These are phyloP conservation scores for Nomada ferruginata DNA, from an alignment of 2,888 invertebrate genomes.

Conservation along the genomic window DNA sequence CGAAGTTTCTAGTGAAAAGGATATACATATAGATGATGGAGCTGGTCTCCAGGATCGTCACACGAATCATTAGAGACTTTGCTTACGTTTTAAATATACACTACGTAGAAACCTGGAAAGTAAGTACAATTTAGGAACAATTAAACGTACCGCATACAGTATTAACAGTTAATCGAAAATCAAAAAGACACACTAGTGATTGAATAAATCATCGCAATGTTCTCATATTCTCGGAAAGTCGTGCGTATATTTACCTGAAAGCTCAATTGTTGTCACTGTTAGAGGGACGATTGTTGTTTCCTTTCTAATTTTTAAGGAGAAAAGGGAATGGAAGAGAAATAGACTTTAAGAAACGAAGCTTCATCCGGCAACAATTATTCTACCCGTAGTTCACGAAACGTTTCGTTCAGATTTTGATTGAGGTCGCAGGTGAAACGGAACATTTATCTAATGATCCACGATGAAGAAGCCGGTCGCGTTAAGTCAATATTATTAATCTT, in stretches of 20 bases:
- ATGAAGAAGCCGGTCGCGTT: conserved; percentile 2
- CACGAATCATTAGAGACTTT: conserved; percentile 59
- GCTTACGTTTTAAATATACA: conserved; percentile 54
- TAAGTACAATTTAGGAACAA: conserved; percentile 54
- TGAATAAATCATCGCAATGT: neutral
- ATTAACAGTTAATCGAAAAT: conserved; percentile 3
- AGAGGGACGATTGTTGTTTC: conserved; percentile 22
- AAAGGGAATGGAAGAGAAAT: neutral
- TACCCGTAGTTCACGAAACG: conserved; percentile 14
- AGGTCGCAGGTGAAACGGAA: conserved; percentile 12
- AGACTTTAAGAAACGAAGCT: neutral
- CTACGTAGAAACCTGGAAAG: conserved; percentile 54
- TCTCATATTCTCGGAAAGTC: conserved; percentile 31
- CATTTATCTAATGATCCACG: conserved; percentile 9
- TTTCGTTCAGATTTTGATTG: conserved; percentile 2
- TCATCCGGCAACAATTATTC: conserved; percentile 25
- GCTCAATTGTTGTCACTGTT: conserved; percentile 34
- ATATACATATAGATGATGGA: conserved; percentile 53
- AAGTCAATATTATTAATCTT: conserved; percentile 38
- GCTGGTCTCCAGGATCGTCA: conserved; percentile 64
- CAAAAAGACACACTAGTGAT: neutral
- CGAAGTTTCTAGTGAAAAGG: conserved; percentile 51
- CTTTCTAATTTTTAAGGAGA: conserved; percentile 7
- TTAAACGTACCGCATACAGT: conserved; percentile 29
- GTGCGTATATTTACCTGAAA: conserved; percentile 18